phyloP scores from a whole-genome alignment of 2,888 invertebrate species.

The Drosophila pseudotalamancana region DNA sequence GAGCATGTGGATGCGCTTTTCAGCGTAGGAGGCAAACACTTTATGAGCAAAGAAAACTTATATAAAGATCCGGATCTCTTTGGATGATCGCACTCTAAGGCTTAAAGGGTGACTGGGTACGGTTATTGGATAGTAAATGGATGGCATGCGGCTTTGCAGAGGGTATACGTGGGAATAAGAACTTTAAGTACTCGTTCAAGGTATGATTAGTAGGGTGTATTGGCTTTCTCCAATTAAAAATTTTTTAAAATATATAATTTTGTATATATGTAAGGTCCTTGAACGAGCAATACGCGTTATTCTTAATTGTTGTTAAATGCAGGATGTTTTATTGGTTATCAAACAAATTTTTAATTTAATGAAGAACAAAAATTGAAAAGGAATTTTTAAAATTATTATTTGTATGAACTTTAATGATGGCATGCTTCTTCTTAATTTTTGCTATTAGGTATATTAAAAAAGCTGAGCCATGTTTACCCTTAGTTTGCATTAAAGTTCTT shows the following conservation, averaged over 20 bases:
- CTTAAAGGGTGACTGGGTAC: constrained; percentile 27
- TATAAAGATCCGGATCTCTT: not conserved
- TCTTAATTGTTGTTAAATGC: not conserved
- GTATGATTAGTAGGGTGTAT: constrained; percentile 13
- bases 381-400: constrained; percentile 2
- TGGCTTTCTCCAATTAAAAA: not conserved
- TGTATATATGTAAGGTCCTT: not conserved
- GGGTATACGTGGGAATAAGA: constrained; percentile 19
- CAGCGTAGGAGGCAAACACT: constrained; percentile 80
- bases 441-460: constrained; percentile 43
- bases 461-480: constrained; percentile 65
- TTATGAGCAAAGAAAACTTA: not conserved
- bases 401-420: constrained; percentile 13
- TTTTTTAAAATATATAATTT: not conserved
- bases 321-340: not conserved
- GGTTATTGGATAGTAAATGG: not conserved
- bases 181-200: constrained; percentile 41
- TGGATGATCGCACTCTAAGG: not conserved
- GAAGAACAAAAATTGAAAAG: constrained; percentile 20
- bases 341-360: not conserved
- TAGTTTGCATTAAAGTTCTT: constrained; percentile 44
- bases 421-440: constrained; percentile 49
- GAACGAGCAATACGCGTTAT: not conserved
- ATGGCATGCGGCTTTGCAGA: constrained; percentile 59
- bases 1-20: constrained; percentile 80